Conservation (phyloP, 2,797 vertebrate species). For the Anguilla marmorata region DNA sequence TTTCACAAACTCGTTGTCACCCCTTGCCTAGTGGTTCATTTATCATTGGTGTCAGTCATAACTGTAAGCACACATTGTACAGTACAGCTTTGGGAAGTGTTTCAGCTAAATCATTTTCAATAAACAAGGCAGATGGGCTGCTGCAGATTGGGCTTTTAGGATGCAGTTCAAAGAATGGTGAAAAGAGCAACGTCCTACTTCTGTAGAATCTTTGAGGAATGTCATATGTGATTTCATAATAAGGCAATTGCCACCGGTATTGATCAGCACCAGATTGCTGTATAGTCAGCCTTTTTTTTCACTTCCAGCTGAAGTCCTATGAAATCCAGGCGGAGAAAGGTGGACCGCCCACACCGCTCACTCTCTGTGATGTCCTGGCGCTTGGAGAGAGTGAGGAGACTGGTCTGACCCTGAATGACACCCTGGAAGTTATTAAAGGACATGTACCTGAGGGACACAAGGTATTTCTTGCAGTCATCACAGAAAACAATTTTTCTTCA, state of each 20-base stretch:
- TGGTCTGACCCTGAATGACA: slow-evolving; percentile 33
- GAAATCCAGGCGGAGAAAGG: slow-evolving; percentile 29
- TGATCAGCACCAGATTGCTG: not conserved
- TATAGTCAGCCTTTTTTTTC: not conserved
- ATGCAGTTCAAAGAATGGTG: not conserved
- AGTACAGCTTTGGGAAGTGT: not conserved
- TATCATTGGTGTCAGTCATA: too few relatives aligned
- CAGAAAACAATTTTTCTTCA: too few relatives aligned
- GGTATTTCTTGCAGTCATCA: slow-evolving; percentile 17
- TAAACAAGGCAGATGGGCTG: too few relatives aligned
- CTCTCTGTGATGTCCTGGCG: slow-evolving; percentile 31
- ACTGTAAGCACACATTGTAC: not conserved
- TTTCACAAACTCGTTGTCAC: too few relatives aligned
- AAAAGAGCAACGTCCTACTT: too few relatives aligned
- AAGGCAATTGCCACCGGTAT: too few relatives aligned
- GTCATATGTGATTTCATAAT: too few relatives aligned
- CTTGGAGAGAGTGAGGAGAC: slow-evolving; percentile 17
- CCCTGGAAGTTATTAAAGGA: slow-evolving; percentile 40
- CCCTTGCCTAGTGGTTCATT: too few relatives aligned
- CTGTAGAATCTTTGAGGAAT: too few relatives aligned
- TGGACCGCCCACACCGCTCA: slow-evolving; percentile 15
- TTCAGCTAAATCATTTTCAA: not conserved
- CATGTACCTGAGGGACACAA: slow-evolving; percentile 45
- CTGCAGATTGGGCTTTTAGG: not conserved
- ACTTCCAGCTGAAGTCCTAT: slow-evolving; percentile 36